These are phyloP conservation scores for Okamejei kenojei DNA, from an alignment of 2,797 vertebrate species.

Conservation along the genomic window DNA sequence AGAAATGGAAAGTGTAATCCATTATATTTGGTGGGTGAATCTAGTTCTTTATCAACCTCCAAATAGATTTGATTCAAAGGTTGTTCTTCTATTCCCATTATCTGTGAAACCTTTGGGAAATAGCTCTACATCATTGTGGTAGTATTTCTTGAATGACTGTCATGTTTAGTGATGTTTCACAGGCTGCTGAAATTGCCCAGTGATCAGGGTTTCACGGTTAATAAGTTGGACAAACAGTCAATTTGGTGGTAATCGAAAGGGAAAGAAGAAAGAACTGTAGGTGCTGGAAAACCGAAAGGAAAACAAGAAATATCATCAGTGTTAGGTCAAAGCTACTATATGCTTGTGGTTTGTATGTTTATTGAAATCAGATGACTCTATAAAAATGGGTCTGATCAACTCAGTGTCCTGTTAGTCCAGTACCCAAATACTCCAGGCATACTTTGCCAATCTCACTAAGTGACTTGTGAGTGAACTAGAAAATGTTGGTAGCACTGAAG, in stretches of 20 bases:
- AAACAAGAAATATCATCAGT: too few relatives aligned
- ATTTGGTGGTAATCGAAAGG: conserved; percentile 34
- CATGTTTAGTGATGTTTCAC: conserved; percentile 47
- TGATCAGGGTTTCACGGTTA: conserved; percentile 43
- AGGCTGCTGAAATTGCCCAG: conserved; percentile 50
- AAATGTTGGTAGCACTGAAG: too few relatives aligned
- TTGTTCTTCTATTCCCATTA: conserved; percentile 49
- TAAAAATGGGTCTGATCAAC: not conserved
- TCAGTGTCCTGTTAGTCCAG: not conserved
- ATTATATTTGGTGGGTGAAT: conserved; percentile 42
- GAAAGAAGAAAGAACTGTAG: too few relatives aligned
- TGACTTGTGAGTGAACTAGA: too few relatives aligned
- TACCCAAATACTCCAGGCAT: not conserved
- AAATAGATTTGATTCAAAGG: conserved; percentile 50
- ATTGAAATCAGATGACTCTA: not conserved
- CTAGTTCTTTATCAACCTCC: conserved; percentile 43
- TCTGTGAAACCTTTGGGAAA: conserved; percentile 49
- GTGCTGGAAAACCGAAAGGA: too few relatives aligned
- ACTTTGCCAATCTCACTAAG: not conserved
- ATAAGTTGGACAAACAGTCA: conserved; percentile 43
- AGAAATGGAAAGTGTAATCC: conserved; percentile 46
- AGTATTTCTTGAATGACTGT: conserved; percentile 45
- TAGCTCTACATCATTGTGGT: conserved; percentile 41
- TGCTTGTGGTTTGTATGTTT: not conserved
- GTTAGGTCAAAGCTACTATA: not conserved